Base-by-base conservation (phyloP, 2,113 vertebrate species). In the Mustelus asterias region DNA sequence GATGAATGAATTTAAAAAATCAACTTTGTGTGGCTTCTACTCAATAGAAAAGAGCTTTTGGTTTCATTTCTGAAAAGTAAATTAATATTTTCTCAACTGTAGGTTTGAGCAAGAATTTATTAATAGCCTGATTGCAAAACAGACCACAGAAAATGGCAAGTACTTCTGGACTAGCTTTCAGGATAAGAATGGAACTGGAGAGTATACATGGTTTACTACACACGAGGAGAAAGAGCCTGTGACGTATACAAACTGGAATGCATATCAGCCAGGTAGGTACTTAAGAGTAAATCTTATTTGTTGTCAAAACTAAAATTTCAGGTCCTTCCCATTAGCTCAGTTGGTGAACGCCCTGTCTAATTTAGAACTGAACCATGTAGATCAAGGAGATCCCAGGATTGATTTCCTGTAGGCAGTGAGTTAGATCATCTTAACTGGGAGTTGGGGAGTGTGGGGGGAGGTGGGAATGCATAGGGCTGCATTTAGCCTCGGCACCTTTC, bases 71-170 rank as follows among this genome's bases (percentile, higher is more conserved):
- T 60, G 76, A 29, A 41, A 54, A 67, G n/a, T 90, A 65, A 58
- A 58, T 37, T 20, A 37, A 44, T 18, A 2, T 24, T 94, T 29
- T 96, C 37, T 48, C 60, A 85, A 94, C 97, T 97, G 41, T 97
- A 99, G 99, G 96, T 99, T 99, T 97, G 99, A 99, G 95, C 99
- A 99, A 97, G 98, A 98, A 96, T 99, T 98, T 96, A 97, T 99
- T 97, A 99, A 98, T 97, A 97, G 97, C 95, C 97, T 99, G 26
- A 98, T 99, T 67, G 97, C 97, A 96, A 98, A 98, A 70, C 96
- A 98, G 16, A 97, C 97, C 1, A 96, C 96, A 96, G 96, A 96
- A 96, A 97, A 95, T 96, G 97, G 95, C 85, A 98, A 97, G 76
- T 98, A 98, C 96, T 99, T 99, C 96, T 99, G 99, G 99, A 98